Conservation (phyloP, 1,140 invertebrate genomes). For the Diplogasteroides magnus region DNA sequence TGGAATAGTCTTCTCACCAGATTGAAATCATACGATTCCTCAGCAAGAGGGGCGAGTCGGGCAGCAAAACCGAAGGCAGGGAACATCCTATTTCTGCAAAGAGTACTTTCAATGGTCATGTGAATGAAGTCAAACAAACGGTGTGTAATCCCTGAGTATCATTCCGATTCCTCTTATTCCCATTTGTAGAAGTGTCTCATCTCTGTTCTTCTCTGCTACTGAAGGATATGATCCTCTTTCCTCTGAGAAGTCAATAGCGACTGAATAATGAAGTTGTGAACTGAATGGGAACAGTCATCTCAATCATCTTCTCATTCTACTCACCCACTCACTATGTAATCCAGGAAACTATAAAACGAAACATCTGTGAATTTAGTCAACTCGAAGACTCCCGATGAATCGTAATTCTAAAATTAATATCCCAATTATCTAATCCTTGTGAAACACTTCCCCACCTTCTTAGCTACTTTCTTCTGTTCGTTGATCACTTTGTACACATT, state of each 20-base stretch:
- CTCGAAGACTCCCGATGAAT: slow-evolving; percentile 21
- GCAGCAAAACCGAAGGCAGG: slow-evolving; percentile 25
- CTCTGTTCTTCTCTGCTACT: slow-evolving; percentile 9
- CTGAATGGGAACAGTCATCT: slow-evolving; percentile 4
- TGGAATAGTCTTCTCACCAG: slow-evolving; percentile 4
- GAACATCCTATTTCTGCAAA: slow-evolving; percentile 23
- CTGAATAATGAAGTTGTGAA: slow-evolving; percentile 24
- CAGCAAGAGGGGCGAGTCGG: slow-evolving; percentile 16
- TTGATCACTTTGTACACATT: slow-evolving; percentile 26
- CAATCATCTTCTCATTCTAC: background rate
- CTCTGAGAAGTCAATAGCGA: slow-evolving; percentile 15
- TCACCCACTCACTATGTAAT: slow-evolving; percentile 27
- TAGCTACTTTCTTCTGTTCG: slow-evolving; percentile 23
- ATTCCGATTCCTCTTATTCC: slow-evolving; percentile 20
- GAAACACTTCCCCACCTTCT: slow-evolving; percentile 5
- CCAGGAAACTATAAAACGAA: slow-evolving; percentile 24
- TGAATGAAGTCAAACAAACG: background rate
- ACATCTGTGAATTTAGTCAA: slow-evolving; percentile 24
- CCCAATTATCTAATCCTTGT: background rate
- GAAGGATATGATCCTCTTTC: slow-evolving; percentile 4
- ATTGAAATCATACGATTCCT: slow-evolving; percentile 22
- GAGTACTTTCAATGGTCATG: background rate
- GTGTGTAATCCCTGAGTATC: slow-evolving; percentile 25
- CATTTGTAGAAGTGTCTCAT: slow-evolving; percentile 15
- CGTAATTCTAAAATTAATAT: slow-evolving; percentile 10